A percentile compares a stretch with the other conserved stretches of the same genome.
phyloP scores from a whole-genome alignment of 2,797 vertebrate species.

The Aphelocoma californica region DNA sequence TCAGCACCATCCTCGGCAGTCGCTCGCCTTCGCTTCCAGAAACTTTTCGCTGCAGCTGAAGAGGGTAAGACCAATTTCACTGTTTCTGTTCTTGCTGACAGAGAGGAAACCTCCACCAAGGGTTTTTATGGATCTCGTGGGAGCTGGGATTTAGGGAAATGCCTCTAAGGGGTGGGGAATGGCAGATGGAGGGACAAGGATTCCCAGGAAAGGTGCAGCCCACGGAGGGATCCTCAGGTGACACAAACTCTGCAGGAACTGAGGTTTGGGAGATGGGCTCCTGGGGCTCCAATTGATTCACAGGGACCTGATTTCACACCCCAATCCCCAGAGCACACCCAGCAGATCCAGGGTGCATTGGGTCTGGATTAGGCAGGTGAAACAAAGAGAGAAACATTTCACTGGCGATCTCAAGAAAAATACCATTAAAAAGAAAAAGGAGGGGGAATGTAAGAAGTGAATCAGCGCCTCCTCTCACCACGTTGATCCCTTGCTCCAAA shows the following conservation, averaged over 20 bases:
- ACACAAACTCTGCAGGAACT: fast-evolving
- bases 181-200: fast-evolving
- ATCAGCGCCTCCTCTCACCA: background rate
- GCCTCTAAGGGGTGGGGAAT: fast-evolving
- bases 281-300: fast-evolving
- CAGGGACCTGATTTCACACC: background rate
- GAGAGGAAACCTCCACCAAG: background rate
- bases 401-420: background rate
- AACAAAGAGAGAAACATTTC: background rate
- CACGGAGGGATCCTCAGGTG: fast-evolving
- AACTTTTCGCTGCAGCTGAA: background rate
- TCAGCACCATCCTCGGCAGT: background rate
- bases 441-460: fast-evolving
- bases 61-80: background rate
- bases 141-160: background rate
- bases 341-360: fast-evolving
- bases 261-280: background rate
- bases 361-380: background rate
- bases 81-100: fast-evolving
- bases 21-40: fast-evolving
- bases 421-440: fast-evolving
- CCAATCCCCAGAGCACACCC: background rate
- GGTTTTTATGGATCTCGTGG: background rate
- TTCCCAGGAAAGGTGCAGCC: fast-evolving
- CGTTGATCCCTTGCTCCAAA: fast-evolving